Percentiles rank a stretch among this genome's conserved stretches.
Conservation (phyloP, 2,797 vertebrate genomes). For the Onychomys leucogaster region DNA sequence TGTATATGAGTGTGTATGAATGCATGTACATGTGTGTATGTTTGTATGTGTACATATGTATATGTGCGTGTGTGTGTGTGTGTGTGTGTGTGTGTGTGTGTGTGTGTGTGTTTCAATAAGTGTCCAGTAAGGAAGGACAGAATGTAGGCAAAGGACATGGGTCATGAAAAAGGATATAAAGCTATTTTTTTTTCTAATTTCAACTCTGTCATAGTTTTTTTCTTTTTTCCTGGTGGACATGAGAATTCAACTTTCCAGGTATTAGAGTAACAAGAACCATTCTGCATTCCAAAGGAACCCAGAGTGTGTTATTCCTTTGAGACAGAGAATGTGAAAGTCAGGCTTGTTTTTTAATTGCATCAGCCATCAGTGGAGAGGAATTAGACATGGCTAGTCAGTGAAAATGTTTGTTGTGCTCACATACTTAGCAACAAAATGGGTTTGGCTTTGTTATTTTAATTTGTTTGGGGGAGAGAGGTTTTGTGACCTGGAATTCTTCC, state of each 20-base stretch:
- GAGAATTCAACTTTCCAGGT: neutral
- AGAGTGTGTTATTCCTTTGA: neutral
- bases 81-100: too few species aligned
- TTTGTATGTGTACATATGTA: too few species aligned
- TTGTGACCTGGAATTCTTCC: neutral
- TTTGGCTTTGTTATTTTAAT: neutral
- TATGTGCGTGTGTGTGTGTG: too few species aligned
- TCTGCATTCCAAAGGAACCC: neutral
- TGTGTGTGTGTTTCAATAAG: neutral
- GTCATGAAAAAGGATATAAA: neutral
- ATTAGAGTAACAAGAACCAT: neutral
- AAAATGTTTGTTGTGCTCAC: neutral
- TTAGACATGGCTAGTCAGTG: too few species aligned
- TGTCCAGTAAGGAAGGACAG: neutral
- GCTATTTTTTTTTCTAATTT: neutral
- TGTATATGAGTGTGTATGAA: too few species aligned
- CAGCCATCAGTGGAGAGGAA: neutral
- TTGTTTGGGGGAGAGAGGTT: neutral
- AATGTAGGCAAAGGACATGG: neutral
- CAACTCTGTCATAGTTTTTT: neutral
- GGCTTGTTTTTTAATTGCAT: neutral
- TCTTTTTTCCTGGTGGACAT: neutral
- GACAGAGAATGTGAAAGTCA: neutral
- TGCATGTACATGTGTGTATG: too few species aligned
- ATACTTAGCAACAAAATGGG: neutral